A percentile compares a stretch with the other conserved stretches of the same genome.
Evolutionary conservation across 2,113 vertebrate genomes (phyloP).

Genomic region (Aviceda subcristata): DNA sequence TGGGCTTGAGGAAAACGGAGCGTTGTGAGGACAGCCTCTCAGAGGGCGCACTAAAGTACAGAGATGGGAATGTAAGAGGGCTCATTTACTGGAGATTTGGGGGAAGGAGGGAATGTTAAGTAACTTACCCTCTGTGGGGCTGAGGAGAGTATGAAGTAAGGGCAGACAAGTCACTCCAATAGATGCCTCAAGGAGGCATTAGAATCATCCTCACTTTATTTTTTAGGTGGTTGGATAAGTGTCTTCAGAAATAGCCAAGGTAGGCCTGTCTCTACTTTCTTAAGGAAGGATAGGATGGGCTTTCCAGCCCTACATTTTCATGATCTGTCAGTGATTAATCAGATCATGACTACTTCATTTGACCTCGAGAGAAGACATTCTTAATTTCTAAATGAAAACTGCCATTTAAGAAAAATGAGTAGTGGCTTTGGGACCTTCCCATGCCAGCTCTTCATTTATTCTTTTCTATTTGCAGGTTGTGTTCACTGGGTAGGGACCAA

Average conservation of each 20-base stretch:
- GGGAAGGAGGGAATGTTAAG: background rate
- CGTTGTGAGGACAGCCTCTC: background rate
- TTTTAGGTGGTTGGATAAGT: background rate
- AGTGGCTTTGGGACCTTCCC: background rate
- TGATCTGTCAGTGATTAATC: background rate
- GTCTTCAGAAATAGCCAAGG: background rate
- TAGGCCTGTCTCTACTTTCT: background rate
- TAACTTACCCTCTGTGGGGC: background rate
- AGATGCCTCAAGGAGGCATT: background rate
- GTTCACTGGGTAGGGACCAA: background rate
- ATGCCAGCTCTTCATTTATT: background rate
- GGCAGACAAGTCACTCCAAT: background rate
- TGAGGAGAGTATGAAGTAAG: background rate
- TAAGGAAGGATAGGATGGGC: background rate
- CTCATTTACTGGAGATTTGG: background rate
- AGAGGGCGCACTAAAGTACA: background rate
- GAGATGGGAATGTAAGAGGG: background rate
- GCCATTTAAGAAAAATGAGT: background rate
- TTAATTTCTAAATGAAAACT: conserved; percentile 26
- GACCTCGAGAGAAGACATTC: background rate
- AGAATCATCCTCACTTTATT: background rate
- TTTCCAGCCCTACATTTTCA: background rate
- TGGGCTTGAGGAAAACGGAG: background rate
- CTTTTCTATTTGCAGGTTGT: background rate
- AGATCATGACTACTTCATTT: background rate